Conservation (phyloP, 2,113 vertebrate species). For the Trematocara marginatum region DNA sequence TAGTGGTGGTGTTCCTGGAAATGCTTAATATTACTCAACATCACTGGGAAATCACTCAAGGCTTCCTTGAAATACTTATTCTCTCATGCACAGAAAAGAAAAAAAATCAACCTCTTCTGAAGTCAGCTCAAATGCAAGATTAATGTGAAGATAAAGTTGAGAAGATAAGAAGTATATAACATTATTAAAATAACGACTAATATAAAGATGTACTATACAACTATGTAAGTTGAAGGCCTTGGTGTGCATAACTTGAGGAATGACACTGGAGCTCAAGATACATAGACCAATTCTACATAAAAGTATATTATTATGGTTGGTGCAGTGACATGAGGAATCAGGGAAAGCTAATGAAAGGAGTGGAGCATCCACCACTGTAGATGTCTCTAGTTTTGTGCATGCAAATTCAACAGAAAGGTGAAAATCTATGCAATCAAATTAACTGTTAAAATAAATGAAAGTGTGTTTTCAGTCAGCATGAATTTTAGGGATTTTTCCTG, state of each 20-base stretch:
- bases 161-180: not conserved
- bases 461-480: not conserved
- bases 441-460: not conserved
- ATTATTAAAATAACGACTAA: not conserved
- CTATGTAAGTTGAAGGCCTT: not conserved
- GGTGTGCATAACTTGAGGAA: not conserved
- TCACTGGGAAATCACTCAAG: constrained; percentile 5
- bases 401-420: not conserved
- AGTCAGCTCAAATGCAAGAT: not conserved
- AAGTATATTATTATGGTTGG: not conserved
- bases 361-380: not conserved
- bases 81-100: not conserved
- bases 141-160: not conserved
- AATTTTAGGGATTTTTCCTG: not conserved
- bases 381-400: not conserved
- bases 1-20: constrained; percentile 21
- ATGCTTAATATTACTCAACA: constrained; percentile 13
- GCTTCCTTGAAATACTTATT: not conserved
- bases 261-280: not conserved
- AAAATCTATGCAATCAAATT: not conserved
- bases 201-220: not conserved
- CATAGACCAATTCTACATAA: not conserved
- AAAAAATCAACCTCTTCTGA: not conserved
- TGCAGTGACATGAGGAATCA: not conserved
- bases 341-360: not conserved